Percentiles rank a stretch among this genome's conserved stretches.
phyloP scores from a whole-genome alignment of 2,888 invertebrate genomes.

The Temnothorax unifasciatus region DNA sequence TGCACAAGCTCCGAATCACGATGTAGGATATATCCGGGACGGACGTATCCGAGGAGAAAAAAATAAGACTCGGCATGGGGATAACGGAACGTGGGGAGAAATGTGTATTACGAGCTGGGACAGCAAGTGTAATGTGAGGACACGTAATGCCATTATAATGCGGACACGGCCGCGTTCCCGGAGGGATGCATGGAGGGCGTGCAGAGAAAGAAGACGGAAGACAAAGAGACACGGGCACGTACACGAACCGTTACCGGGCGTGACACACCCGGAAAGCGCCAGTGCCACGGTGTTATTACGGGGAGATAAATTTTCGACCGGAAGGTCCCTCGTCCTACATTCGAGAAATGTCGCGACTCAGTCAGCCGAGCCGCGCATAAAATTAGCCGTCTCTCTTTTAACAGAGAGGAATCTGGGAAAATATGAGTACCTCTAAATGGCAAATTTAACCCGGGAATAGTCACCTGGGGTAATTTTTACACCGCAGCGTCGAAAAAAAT shows the following conservation, averaged over 20 bases:
- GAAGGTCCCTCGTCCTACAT: constrained; percentile 72
- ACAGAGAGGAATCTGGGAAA: not conserved
- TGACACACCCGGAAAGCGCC: constrained; percentile 80
- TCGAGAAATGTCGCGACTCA: constrained; percentile 66
- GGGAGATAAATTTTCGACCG: constrained; percentile 79
- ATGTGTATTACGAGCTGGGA: constrained; percentile 70
- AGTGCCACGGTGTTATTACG: constrained; percentile 77
- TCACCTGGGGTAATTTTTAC: too few relatives aligned
- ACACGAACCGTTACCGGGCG: constrained; percentile 75
- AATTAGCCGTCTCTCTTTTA: constrained; percentile 45
- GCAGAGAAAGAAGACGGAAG: constrained; percentile 60
- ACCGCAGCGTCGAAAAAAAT: too few relatives aligned
- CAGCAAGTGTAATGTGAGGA: constrained; percentile 81
- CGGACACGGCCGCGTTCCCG: constrained; percentile 81
- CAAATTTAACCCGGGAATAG: not conserved
- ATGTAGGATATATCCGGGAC: constrained; percentile 52
- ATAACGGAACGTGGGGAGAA: constrained; percentile 56
- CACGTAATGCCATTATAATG: constrained; percentile 85
- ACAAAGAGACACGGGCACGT: constrained; percentile 70
- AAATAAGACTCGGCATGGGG: constrained; percentile 72
- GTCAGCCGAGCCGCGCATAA: constrained; percentile 51
- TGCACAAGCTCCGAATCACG: constrained; percentile 53
- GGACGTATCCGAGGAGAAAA: constrained; percentile 68
- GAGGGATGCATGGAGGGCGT: constrained; percentile 65
- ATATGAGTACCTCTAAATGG: not conserved